Evolutionary conservation across 2,888 invertebrate genomes (phyloP).

Genomic region (Hydroisotoma schaefferi): DNA sequence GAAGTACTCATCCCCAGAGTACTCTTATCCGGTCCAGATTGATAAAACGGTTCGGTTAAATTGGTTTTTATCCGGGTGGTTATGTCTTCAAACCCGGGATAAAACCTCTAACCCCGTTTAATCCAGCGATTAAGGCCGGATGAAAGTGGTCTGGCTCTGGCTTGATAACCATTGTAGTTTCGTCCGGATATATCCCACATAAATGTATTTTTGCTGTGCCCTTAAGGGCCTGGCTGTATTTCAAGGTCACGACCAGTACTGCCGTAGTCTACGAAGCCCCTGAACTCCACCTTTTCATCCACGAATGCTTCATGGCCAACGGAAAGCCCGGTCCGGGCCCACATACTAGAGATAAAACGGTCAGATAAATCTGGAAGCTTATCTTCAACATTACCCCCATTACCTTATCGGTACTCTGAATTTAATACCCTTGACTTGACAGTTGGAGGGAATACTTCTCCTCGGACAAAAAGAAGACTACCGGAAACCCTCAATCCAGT

Average conservation of each 20-base stretch:
- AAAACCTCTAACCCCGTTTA: too few species aligned
- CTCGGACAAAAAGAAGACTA: slow-evolving; percentile 27
- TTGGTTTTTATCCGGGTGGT: too few species aligned
- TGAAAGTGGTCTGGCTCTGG: too few species aligned
- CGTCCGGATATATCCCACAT: neutral
- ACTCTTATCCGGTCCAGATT: too few species aligned
- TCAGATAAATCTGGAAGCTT: neutral
- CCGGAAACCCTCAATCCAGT: slow-evolving; percentile 8
- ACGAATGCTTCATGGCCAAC: slow-evolving; percentile 26
- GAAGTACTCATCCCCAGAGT: too few species aligned
- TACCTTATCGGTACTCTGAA: neutral
- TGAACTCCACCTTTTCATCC: slow-evolving; percentile 23
- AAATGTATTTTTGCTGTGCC: neutral
- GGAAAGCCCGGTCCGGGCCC: slow-evolving; percentile 6
- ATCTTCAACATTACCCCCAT: neutral
- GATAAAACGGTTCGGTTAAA: too few species aligned
- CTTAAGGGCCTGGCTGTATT: slow-evolving; percentile 29
- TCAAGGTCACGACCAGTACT: slow-evolving; percentile 12
- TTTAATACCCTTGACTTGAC: neutral
- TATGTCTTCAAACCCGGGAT: too few species aligned
- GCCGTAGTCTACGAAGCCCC: slow-evolving; percentile 22
- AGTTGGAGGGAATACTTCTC: slow-evolving; percentile 25
- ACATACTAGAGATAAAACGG: neutral
- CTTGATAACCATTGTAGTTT: neutral
- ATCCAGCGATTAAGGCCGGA: too few species aligned